Evolutionary conservation across 2,888 invertebrate species (phyloP).

Genomic region (Pachliopta kotzebuea): DNA sequence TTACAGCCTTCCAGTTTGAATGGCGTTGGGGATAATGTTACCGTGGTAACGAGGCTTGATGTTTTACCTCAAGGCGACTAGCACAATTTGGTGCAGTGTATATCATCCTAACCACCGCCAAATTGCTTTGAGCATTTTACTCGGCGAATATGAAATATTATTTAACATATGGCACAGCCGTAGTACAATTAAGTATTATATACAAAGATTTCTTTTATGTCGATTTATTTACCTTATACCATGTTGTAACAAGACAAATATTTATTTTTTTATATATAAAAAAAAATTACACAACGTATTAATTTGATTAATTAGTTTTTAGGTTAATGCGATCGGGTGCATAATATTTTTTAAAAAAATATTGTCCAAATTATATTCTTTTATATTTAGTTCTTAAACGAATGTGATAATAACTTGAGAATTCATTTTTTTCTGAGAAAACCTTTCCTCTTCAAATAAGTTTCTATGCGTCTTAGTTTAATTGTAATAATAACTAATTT

Average conservation of each 20-base stretch:
- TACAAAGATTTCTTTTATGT: constrained; percentile 47
- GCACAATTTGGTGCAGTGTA: too few species aligned
- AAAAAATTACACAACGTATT: constrained; percentile 32
- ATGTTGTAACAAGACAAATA: constrained; percentile 75
- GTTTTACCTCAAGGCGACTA: too few species aligned
- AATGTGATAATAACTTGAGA: constrained; percentile 19
- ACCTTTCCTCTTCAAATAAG: too few species aligned
- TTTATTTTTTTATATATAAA: constrained; percentile 58
- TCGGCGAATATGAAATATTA: too few species aligned
- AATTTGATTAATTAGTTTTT: constrained; percentile 33
- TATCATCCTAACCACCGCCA: background rate
- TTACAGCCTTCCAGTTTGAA: too few species aligned
- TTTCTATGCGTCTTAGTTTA: too few species aligned
- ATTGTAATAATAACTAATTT: too few species aligned
- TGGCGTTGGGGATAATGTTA: too few species aligned
- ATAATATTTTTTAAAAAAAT: constrained; percentile 44
- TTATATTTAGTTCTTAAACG: constrained; percentile 29
- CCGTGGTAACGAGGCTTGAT: too few species aligned
- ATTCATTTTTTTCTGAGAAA: too few species aligned
- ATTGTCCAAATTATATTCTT: constrained; percentile 29
- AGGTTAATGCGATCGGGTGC: constrained; percentile 49
- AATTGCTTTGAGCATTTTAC: background rate
- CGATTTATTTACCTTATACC: constrained; percentile 57
- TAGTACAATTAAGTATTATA: constrained; percentile 66
- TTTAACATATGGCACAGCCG: constrained; percentile 25